Conservation (phyloP, 30 jellyfish, hydroid and myxozoan genomes). For the Aurelia sp. region DNA sequence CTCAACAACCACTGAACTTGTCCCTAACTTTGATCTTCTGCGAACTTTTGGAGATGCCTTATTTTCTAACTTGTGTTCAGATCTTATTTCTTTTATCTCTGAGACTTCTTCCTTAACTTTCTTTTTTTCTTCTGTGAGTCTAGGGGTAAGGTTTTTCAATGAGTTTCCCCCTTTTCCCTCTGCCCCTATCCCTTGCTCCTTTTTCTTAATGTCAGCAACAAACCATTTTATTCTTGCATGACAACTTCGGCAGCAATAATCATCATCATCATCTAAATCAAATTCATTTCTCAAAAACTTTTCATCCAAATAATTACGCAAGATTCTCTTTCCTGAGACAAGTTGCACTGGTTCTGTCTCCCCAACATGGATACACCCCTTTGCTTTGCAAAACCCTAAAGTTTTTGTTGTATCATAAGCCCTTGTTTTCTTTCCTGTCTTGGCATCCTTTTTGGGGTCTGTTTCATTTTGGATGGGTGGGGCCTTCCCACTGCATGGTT, state of each 20-base stretch:
- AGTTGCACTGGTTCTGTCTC: slow-evolving; percentile 47
- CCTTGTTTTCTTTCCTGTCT: background rate
- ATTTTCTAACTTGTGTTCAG: background rate
- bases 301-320: slow-evolving; percentile 55
- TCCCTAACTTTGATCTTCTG: background rate
- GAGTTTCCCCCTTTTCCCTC: slow-evolving; percentile 54
- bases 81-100: background rate
- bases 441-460: background rate
- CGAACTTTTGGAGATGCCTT: background rate
- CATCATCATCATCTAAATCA: slow-evolving; percentile 48
- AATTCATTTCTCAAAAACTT: slow-evolving; percentile 54
- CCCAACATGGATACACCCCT: slow-evolving; percentile 58
- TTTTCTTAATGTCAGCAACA: slow-evolving; percentile 52
- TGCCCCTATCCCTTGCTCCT: slow-evolving; percentile 34
- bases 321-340: slow-evolving; percentile 53
- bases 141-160: slow-evolving; percentile 38
- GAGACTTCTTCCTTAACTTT: background rate
- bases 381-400: slow-evolving; percentile 53
- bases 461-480: slow-evolving; percentile 1
- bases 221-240: slow-evolving; percentile 68
- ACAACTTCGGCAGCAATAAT: slow-evolving; percentile 75
- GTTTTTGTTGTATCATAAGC: slow-evolving; percentile 15
- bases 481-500: slow-evolving; percentile 17
- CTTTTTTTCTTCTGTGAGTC: background rate
- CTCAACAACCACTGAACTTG: background rate